A percentile compares a stretch with the other conserved stretches of the same genome.
These are phyloP conservation scores for Aphelinus certus DNA, from an alignment of 1,140 invertebrate species.

Conservation along the genomic window DNA sequence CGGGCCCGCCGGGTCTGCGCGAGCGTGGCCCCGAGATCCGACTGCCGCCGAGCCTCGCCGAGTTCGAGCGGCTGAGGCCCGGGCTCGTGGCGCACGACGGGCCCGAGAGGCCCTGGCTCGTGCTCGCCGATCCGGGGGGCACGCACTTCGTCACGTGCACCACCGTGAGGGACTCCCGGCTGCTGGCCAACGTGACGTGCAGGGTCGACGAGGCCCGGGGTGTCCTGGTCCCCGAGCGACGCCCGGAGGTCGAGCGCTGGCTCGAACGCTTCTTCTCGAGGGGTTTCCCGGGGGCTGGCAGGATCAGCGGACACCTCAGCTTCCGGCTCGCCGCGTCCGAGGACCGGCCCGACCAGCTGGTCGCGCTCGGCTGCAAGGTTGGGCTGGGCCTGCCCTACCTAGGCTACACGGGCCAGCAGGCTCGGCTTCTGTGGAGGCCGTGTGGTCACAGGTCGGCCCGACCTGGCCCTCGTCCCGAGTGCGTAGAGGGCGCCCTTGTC, in stretches of 20 bases:
- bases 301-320: constrained; percentile 79
- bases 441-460: constrained; percentile 7
- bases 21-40: constrained; percentile 72
- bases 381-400: constrained; percentile 82
- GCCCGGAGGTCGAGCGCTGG: constrained; percentile 76
- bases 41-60: constrained; percentile 69
- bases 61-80: constrained; percentile 67
- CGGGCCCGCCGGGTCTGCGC: constrained; percentile 75
- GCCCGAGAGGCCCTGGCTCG: constrained; percentile 77
- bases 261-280: constrained; percentile 75
- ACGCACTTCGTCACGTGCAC: constrained; percentile 80
- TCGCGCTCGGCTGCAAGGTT: constrained; percentile 75
- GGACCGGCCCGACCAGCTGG: constrained; percentile 55
- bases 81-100: constrained; percentile 58
- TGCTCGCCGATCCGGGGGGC: constrained; percentile 77
- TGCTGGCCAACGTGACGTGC: constrained; percentile 83
- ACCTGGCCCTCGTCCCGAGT: not conserved
- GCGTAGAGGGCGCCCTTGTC: not conserved
- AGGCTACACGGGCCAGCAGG: constrained; percentile 75
- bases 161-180: constrained; percentile 77
- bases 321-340: constrained; percentile 74
- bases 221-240: constrained; percentile 74
- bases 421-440: constrained; percentile 71
- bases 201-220: constrained; percentile 74
- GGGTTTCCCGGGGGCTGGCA: constrained; percentile 60